phyloP scores from a whole-genome alignment of 2,797 vertebrate species.

The Peromyscus nudipes region DNA sequence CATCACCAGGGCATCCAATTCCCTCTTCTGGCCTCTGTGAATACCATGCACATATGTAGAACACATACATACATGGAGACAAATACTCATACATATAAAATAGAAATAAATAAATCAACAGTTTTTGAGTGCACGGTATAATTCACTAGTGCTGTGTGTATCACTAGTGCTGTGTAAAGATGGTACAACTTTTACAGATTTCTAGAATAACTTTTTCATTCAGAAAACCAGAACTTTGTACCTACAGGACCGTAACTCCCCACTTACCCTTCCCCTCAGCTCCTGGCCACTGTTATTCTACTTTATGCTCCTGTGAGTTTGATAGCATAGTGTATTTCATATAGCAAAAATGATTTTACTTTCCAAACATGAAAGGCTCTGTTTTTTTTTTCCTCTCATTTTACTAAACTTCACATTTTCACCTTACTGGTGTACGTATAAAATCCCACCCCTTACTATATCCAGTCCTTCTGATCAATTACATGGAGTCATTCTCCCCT shows the following conservation, averaged over 20 bases:
- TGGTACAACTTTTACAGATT: neutral
- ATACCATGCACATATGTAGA: neutral
- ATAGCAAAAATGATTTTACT: neutral
- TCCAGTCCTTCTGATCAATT: neutral
- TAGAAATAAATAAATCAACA: neutral
- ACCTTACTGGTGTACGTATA: neutral
- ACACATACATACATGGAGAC: neutral
- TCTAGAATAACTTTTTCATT: neutral
- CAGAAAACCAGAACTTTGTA: neutral
- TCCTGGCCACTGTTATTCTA: neutral
- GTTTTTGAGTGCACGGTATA: neutral
- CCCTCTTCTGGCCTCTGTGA: neutral
- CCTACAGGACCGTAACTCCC: neutral
- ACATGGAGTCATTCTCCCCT: neutral
- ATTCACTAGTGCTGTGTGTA: neutral
- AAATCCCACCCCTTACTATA: neutral
- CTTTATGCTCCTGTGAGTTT: neutral
- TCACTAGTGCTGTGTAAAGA: no score
- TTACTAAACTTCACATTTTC: conserved; percentile 4
- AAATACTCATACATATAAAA: neutral
- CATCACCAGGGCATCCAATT: no score
- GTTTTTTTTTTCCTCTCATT: neutral
- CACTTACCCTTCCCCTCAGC: neutral
- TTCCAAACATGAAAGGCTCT: neutral
- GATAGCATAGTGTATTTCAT: neutral